A percentile compares a stretch with the other conserved stretches of the same genome.
Conservation (phyloP, 2,888 invertebrate species). For the Conchocele bisecta region DNA sequence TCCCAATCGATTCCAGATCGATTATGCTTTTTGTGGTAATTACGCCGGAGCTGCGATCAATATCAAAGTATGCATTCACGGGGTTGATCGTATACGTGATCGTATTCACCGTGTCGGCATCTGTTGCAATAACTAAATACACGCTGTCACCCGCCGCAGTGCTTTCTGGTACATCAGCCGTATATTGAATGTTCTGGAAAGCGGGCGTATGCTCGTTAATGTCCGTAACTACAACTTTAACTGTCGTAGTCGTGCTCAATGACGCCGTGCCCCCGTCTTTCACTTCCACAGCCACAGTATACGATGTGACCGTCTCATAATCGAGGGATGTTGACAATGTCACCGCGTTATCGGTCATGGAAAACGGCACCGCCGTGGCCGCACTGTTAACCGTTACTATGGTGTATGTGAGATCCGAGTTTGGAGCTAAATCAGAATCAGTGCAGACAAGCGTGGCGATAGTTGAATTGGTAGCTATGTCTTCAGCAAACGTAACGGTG, state of each 20-base stretch:
- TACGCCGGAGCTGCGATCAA: constrained; percentile 33
- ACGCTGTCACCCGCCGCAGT: constrained; percentile 51
- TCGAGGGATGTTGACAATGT: constrained; percentile 57
- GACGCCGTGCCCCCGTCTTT: constrained; percentile 61
- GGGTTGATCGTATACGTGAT: constrained; percentile 60
- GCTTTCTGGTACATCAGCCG: constrained; percentile 54
- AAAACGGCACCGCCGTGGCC: constrained; percentile 45
- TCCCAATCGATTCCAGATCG: not conserved
- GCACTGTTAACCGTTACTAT: constrained; percentile 56
- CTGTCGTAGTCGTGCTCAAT: constrained; percentile 57
- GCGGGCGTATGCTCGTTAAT: constrained; percentile 65
- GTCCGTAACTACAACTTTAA: constrained; percentile 64
- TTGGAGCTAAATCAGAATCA: constrained; percentile 60
- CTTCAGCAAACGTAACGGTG: constrained; percentile 54
- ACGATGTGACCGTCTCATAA: constrained; percentile 63
- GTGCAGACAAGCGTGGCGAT: constrained; percentile 85
- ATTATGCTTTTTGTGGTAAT: not conserved
- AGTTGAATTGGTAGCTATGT: constrained; percentile 33
- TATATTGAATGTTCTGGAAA: constrained; percentile 51
- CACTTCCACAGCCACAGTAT: constrained; percentile 62
- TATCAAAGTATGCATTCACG: constrained; percentile 52
- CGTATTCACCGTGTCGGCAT: constrained; percentile 57
- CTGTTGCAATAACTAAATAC: constrained; percentile 59
- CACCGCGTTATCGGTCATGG: constrained; percentile 51
- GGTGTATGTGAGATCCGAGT: constrained; percentile 49